Base-by-base conservation (phyloP, 2,113 vertebrate species). In the Drymodes brunneopygia region DNA sequence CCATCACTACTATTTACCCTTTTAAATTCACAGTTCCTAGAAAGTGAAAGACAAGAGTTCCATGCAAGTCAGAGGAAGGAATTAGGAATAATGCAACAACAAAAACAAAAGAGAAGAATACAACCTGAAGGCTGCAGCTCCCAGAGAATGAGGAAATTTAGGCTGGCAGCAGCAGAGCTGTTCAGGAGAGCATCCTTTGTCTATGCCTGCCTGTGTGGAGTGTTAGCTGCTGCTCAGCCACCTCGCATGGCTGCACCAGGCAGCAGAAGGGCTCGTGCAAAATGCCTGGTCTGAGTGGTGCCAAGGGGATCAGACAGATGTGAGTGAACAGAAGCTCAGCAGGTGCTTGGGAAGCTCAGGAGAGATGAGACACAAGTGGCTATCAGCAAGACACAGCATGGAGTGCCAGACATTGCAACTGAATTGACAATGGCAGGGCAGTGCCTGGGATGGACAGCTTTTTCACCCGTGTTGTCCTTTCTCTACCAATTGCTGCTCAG, bases 301-400 rank as follows among this genome's bases (percentile, higher is more conserved):
- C 90, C 81, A 82, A 44, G 81, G 74, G 85, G 38, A 88, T 80
- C 48, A 90, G 85, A 45, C 93, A 96, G 94, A 95, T 94, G 90
- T 93, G 92, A 92, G 69, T 0, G 28, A 92, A 96, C 67, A 96
- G 86, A 93, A 96, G 56, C 90, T 84, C 92, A 94, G 94, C 2
- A 0, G 80, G 92, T 77, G 79, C 60, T 65, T n/a, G 44, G 60
- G 65, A 84, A 92, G 75, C 56, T 70, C 79, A 35, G n/a, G 82
- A 78, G 75, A 80, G 47, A 64, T 33, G 47, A 93, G 80, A 72
- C 60, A 92, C 88, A 93, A 96, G 92, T 61, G 75, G 82, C 80
- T 67, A 90, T 23, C 82, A 86, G 93, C 86, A 92, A 93, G 93
- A 92, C 20, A 3, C 81, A 78, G 64, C 48, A 29, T 7, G 53